phyloP scores from a whole-genome alignment of 2,797 vertebrate species.

The Sebastes alutus region DNA sequence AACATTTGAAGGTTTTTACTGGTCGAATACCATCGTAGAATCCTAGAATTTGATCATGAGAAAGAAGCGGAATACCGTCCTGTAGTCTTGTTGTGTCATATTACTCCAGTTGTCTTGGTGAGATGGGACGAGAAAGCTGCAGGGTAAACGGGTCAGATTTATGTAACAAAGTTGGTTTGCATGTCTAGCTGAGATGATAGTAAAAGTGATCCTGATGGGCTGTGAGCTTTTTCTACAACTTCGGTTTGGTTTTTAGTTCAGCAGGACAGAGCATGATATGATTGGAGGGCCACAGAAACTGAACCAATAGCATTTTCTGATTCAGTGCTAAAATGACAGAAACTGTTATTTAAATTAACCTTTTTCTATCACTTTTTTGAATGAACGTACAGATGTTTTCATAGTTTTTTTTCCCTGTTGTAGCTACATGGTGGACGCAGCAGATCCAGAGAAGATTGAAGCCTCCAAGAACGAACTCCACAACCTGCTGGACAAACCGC shows the following conservation, averaged over 20 bases:
- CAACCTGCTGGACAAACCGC: slow-evolving; percentile 98
- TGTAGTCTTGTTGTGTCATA: background rate
- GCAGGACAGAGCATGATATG: background rate
- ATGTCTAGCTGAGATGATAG: background rate
- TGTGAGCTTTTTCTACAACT: background rate
- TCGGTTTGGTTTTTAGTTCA: background rate
- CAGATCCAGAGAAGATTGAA: slow-evolving; percentile 97
- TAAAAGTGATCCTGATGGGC: background rate
- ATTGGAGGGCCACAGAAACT: background rate
- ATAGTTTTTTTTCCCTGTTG: background rate
- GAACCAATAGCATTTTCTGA: background rate
- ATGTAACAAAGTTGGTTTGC: background rate
- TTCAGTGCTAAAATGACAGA: too few relatives aligned
- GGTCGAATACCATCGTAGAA: background rate
- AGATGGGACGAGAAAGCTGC: background rate
- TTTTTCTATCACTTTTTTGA: background rate
- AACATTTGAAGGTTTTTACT: background rate
- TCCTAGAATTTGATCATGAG: background rate
- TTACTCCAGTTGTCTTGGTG: background rate
- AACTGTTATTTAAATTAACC: too few relatives aligned
- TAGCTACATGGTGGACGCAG: slow-evolving; percentile 99
- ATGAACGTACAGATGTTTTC: background rate
- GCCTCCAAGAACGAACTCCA: slow-evolving; percentile 97
- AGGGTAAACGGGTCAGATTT: background rate
- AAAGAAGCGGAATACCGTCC: background rate